Conservation (phyloP, 2,888 invertebrate genomes). For the Lutraria lutraria region DNA sequence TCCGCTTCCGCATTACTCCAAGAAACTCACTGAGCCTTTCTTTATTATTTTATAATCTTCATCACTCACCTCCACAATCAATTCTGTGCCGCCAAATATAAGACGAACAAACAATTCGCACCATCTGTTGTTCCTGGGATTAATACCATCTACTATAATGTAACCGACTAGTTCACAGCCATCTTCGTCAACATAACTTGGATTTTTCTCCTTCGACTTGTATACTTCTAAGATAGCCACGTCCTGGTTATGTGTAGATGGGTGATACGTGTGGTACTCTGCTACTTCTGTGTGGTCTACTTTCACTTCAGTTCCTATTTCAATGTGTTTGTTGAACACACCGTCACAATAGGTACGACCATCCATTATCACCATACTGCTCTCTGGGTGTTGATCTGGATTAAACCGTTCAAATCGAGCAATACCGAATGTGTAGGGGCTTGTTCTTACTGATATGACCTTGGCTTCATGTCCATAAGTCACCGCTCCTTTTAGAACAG, state of each 20-base stretch:
- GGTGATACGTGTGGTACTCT: conserved; percentile 44
- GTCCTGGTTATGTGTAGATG: conserved; percentile 32
- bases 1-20: conserved; percentile 28
- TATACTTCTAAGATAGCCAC: conserved; percentile 58
- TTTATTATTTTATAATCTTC: conserved; percentile 30
- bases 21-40: conserved; percentile 42
- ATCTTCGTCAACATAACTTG: conserved; percentile 47
- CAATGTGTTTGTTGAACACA: conserved; percentile 49
- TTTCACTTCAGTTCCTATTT: conserved; percentile 47
- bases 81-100: conserved; percentile 63
- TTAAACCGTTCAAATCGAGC: conserved; percentile 37
- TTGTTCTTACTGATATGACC: conserved; percentile 44
- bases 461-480: conserved; percentile 46
- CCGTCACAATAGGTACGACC: conserved; percentile 37
- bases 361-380: background rate
- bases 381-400: conserved; percentile 20
- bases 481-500: conserved; percentile 61
- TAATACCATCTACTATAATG: conserved; percentile 46
- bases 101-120: conserved; percentile 52
- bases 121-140: conserved; percentile 49
- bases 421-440: conserved; percentile 58
- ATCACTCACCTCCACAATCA: conserved; percentile 42
- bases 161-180: conserved; percentile 54
- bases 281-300: conserved; percentile 31
- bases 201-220: conserved; percentile 45